A percentile compares a stretch with the other conserved stretches of the same genome.
Conservation (phyloP, 2,888 invertebrate species). For the Cyrtodaria siliqua region DNA sequence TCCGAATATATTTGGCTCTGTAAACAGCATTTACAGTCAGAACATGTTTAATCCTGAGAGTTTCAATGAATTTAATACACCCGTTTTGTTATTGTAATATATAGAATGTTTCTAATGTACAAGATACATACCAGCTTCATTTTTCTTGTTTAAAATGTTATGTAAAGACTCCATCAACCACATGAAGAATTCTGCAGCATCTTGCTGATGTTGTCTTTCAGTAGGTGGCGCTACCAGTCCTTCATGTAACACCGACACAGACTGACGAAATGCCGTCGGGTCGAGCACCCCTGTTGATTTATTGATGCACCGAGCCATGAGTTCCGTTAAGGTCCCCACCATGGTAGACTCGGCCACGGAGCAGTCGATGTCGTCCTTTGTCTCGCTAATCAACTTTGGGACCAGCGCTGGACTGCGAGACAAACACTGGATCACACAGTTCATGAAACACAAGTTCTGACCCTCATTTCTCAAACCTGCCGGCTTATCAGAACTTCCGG, state of each 20-base stretch:
- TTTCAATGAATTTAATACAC: no score
- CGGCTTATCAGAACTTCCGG: slow-evolving; percentile 60
- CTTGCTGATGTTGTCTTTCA: slow-evolving; percentile 78
- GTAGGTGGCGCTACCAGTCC: slow-evolving; percentile 70
- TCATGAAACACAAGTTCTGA: slow-evolving; percentile 84
- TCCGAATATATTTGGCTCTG: no score
- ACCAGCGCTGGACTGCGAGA: slow-evolving; percentile 79
- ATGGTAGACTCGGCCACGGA: slow-evolving; percentile 74
- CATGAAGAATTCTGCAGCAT: slow-evolving; percentile 84
- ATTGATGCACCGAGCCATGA: slow-evolving; percentile 70
- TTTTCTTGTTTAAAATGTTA: slow-evolving; percentile 77
- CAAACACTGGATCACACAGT: slow-evolving; percentile 83
- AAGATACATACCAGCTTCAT: no score
- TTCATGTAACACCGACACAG: slow-evolving; percentile 69
- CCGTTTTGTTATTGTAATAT: no score
- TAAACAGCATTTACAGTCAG: no score
- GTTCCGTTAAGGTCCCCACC: slow-evolving; percentile 68
- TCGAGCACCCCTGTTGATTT: slow-evolving; percentile 63
- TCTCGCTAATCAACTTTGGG: slow-evolving; percentile 65
- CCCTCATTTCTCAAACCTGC: slow-evolving; percentile 81
- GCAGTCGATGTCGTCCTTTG: slow-evolving; percentile 72
- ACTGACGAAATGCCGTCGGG: slow-evolving; percentile 71
- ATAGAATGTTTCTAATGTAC: no score
- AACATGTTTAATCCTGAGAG: no score
- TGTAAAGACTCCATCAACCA: slow-evolving; percentile 81